A percentile compares a stretch with the other conserved stretches of the same genome.
These are phyloP conservation scores for Calonectris borealis DNA, from an alignment of 2,113 vertebrate genomes.

Conservation along the genomic window DNA sequence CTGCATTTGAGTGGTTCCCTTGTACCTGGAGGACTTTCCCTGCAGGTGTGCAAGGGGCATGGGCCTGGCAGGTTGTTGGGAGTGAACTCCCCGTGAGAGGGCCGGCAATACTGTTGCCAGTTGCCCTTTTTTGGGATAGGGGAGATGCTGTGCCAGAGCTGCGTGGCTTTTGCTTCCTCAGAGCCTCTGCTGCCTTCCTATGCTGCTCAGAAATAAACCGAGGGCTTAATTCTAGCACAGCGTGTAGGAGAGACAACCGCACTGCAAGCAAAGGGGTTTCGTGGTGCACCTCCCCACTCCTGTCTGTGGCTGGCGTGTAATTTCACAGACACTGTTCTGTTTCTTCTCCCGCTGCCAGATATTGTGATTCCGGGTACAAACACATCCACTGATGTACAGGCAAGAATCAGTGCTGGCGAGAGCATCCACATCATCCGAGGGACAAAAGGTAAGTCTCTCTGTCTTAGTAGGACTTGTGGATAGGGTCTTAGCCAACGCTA, in stretches of 20 bases:
- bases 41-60: neutral
- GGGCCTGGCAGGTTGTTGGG: neutral
- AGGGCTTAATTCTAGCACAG: neutral
- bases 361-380: slow-evolving; percentile 98
- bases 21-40: neutral
- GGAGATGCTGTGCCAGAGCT: neutral
- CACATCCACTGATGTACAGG: slow-evolving; percentile 93
- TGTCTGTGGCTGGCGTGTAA: neutral
- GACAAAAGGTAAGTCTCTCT: slow-evolving; percentile 86
- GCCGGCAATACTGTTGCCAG: accelerated
- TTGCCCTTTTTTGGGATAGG: neutral
- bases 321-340: neutral
- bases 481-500: neutral
- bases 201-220: neutral
- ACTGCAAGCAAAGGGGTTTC: neutral
- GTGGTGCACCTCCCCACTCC: neutral
- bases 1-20: neutral
- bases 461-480: neutral
- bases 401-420: slow-evolving; percentile 93
- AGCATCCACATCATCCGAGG: slow-evolving; percentile 97
- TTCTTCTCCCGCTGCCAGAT: slow-evolving; percentile 76
- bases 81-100: neutral
- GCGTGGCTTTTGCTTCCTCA: neutral
- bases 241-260: neutral
- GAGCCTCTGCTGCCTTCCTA: neutral